Evolutionary conservation across 2,113 vertebrate genomes (phyloP).

Genomic region (Oenanthe melanoleuca): DNA sequence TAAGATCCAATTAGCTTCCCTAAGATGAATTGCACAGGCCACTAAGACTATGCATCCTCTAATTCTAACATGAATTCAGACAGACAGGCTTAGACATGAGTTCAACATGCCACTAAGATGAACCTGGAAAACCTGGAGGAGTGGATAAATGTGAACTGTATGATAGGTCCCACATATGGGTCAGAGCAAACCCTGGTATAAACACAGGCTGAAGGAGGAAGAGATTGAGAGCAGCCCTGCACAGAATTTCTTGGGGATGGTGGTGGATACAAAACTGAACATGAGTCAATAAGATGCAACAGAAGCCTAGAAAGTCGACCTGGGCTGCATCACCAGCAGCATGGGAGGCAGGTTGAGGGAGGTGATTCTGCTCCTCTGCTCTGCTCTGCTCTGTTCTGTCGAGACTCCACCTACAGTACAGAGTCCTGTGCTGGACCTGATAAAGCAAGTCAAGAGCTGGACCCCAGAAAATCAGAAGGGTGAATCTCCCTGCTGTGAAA

Average conservation of each 20-base stretch:
- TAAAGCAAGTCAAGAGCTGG: not conserved
- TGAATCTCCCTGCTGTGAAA: accelerated
- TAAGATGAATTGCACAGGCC: not conserved
- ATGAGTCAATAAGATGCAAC: accelerated
- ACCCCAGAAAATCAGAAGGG: too few relatives aligned
- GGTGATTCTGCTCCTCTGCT: not conserved
- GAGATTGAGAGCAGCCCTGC: not conserved
- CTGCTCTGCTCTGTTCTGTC: not conserved
- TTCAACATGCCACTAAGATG: not conserved
- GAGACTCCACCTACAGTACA: not conserved
- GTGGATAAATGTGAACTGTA: accelerated
- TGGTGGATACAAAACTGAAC: not conserved
- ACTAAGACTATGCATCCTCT: not conserved
- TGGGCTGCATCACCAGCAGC: not conserved
- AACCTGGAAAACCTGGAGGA: not conserved
- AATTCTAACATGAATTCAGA: not conserved
- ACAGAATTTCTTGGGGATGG: not conserved
- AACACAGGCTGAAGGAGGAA: not conserved
- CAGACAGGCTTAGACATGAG: not conserved
- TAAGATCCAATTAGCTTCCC: not conserved
- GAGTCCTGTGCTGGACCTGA: accelerated
- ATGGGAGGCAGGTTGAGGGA: not conserved
- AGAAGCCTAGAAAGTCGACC: not conserved
- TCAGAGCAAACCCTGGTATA: accelerated
- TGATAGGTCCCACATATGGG: not conserved